Conservation (phyloP, 2,113 vertebrate genomes). For the Leucoraja erinaceus region DNA sequence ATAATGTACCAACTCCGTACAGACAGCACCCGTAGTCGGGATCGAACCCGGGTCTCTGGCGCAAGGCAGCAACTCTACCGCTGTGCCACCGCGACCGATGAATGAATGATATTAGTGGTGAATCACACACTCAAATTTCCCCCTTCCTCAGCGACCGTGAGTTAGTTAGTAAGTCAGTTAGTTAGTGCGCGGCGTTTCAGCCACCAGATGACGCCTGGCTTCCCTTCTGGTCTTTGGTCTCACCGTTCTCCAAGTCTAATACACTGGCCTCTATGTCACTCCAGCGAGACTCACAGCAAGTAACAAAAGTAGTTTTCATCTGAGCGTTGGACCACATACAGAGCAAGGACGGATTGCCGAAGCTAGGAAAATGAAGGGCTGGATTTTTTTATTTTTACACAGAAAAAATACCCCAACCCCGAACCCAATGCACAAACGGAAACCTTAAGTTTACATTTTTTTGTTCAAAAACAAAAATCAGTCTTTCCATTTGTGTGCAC, state of each 20-base stretch:
- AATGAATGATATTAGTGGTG: no score
- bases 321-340: constrained; percentile 30
- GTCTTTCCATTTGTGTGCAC: not conserved
- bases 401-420: not conserved
- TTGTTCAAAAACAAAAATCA: not conserved
- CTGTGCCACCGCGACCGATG: no score
- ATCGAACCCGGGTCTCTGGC: no score
- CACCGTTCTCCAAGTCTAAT: not conserved
- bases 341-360: not conserved
- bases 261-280: not conserved
- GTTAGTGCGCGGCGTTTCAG: not conserved
- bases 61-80: no score
- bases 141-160: not conserved
- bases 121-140: not conserved
- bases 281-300: not conserved
- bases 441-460: constrained; percentile 28
- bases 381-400: not conserved
- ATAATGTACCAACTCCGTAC: no score
- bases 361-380: constrained; percentile 9
- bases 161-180: no score
- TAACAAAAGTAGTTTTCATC: constrained; percentile 32
- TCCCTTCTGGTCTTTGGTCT: not conserved
- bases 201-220: constrained; percentile 17
- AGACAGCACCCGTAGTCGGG: no score
- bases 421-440: not conserved